Conservation (phyloP, 2,797 vertebrate genomes). For the Ibycter americanus region DNA sequence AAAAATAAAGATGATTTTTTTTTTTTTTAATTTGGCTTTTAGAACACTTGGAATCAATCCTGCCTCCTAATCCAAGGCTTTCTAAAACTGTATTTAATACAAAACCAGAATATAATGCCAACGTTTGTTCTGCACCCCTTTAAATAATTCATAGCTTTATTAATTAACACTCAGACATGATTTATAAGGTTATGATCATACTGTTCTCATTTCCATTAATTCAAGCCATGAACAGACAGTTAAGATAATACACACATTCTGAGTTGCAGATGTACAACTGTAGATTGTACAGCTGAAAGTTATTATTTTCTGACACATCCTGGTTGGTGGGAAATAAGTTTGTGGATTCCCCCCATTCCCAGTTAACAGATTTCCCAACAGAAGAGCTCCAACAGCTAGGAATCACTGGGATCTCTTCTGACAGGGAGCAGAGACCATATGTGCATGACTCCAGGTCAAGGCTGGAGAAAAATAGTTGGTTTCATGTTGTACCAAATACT, state of each 20-base stretch:
- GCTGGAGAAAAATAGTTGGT: neutral
- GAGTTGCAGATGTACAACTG: neutral
- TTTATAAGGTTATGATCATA: neutral
- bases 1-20: neutral
- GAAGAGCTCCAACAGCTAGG: neutral
- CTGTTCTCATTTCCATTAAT: slow-evolving; percentile 28
- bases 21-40: neutral
- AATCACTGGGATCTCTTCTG: neutral
- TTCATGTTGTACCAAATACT: neutral
- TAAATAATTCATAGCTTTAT: slow-evolving; percentile 29
- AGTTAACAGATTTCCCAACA: slow-evolving; percentile 8
- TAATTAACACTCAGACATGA: slow-evolving; percentile 4
- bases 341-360: neutral
- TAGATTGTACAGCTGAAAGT: slow-evolving; percentile 24
- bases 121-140: neutral
- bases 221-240: neutral
- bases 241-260: slow-evolving; percentile 1
- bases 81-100: neutral
- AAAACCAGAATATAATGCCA: slow-evolving; percentile 14
- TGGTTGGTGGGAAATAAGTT: neutral
- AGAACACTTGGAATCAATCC: slow-evolving; percentile 2
- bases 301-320: slow-evolving; percentile 24
- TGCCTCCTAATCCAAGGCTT: neutral
- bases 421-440: neutral
- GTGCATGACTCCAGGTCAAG: neutral